These are phyloP conservation scores for Fringilla coelebs DNA, from an alignment of 2,797 vertebrate species.

Conservation along the genomic window DNA sequence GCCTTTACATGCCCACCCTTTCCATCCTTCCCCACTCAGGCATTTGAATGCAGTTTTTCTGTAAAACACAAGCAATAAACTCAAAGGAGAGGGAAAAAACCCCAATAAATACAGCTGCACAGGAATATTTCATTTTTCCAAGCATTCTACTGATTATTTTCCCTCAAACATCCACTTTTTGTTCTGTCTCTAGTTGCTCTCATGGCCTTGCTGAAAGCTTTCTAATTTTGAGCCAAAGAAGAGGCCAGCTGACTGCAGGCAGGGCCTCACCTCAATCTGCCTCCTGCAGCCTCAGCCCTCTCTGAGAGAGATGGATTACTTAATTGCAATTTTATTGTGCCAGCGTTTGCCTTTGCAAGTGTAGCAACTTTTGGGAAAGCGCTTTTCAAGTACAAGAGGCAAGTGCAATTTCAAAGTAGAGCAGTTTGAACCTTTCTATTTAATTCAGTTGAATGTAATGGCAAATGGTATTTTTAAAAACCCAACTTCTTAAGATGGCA, in stretches of 20 bases:
- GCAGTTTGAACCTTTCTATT: neutral
- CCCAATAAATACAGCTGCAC: neutral
- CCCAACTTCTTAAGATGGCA: neutral
- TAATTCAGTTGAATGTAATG: constrained; percentile 5
- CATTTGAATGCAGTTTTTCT: neutral
- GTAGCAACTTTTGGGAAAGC: neutral
- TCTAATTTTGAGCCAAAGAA: neutral
- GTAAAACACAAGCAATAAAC: neutral
- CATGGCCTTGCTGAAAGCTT: neutral
- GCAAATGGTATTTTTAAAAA: neutral
- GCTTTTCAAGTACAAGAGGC: accelerated
- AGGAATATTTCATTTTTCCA: neutral
- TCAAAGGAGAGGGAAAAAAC: accelerated
- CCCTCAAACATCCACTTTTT: neutral
- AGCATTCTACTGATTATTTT: neutral
- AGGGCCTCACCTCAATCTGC: neutral
- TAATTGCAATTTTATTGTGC: neutral
- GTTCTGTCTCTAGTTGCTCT: neutral
- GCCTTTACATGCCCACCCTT: neutral
- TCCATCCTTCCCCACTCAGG: neutral
- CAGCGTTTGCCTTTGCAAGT: neutral
- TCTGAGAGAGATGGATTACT: neutral
- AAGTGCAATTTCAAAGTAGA: neutral
- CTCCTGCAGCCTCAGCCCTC: neutral
- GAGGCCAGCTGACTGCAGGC: neutral